phyloP scores from a whole-genome alignment of 2,888 invertebrate species.

The Lobophora halterata region DNA sequence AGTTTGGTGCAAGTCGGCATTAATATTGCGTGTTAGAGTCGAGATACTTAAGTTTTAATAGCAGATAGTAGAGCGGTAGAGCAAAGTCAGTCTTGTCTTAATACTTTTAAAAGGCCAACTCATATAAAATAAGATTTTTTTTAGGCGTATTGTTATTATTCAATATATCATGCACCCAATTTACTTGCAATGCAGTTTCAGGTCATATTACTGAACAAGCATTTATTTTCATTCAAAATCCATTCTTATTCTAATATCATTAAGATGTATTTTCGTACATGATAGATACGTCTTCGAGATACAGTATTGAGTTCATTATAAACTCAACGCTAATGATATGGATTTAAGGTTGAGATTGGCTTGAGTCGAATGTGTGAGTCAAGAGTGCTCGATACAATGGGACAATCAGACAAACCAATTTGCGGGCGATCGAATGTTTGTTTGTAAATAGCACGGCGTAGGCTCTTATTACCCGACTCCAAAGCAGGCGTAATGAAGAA shows the following conservation, averaged over 20 bases:
- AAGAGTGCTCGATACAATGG: constrained; percentile 25
- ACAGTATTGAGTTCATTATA: too few species aligned
- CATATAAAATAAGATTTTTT: too few species aligned
- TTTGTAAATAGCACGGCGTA: constrained; percentile 21
- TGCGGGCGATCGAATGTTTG: constrained; percentile 25
- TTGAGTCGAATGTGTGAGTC: constrained; percentile 2
- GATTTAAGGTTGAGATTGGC: constrained; percentile 4
- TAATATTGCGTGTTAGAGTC: too few species aligned
- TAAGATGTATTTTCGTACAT: neutral
- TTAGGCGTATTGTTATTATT: too few species aligned
- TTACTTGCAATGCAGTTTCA: too few species aligned
- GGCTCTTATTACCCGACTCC: constrained; percentile 13
- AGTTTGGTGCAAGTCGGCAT: too few species aligned
- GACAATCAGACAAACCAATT: constrained; percentile 28
- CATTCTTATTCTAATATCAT: neutral
- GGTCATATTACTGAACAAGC: constrained; percentile 2
- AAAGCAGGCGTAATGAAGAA: too few species aligned
- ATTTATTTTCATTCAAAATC: neutral
- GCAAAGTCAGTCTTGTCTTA: too few species aligned
- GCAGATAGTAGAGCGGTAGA: too few species aligned
- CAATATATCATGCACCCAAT: too few species aligned
- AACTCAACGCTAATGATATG: neutral
- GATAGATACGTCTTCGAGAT: neutral
- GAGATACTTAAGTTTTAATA: too few species aligned
- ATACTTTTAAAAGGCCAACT: too few species aligned